phyloP scores from a whole-genome alignment of 2,888 invertebrate species.

The Cotesia congregata region DNA sequence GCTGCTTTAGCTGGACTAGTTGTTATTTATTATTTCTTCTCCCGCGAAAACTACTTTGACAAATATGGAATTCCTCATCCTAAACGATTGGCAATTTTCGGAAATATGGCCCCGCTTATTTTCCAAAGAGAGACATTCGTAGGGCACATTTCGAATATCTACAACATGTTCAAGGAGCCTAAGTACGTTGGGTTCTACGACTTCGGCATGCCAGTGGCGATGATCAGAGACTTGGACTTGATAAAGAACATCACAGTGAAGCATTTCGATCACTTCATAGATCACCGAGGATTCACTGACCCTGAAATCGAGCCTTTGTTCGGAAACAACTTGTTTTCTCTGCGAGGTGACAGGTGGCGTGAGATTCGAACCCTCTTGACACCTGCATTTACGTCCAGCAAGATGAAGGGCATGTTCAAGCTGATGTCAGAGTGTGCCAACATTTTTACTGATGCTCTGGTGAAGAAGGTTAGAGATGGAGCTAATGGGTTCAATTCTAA shows the following conservation, averaged over 20 bases:
- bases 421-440: conserved; percentile 43
- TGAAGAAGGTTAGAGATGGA: conserved; percentile 34
- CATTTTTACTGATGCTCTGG: conserved; percentile 38
- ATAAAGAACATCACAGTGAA: conserved; percentile 58
- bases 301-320: conserved; percentile 41
- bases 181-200: conserved; percentile 42
- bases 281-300: conserved; percentile 39
- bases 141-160: conserved; percentile 35
- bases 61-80: conserved; percentile 47
- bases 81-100: conserved; percentile 42
- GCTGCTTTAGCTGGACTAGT: background rate
- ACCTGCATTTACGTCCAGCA: conserved; percentile 47
- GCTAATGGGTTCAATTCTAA: conserved; percentile 51
- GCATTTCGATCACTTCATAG: conserved; percentile 45
- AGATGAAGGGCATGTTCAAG: conserved; percentile 47
- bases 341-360: conserved; percentile 42
- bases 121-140: conserved; percentile 34
- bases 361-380: conserved; percentile 38
- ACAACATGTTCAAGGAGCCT: conserved; percentile 46
- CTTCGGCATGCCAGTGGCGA: conserved; percentile 46
- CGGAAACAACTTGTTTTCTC: conserved; percentile 41
- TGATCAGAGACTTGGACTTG: conserved; percentile 60
- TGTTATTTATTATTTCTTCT: background rate
- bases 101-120: conserved; percentile 40
- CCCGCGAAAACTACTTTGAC: conserved; percentile 41